These are phyloP conservation scores for Odontamblyopus rebecca DNA, from an alignment of 2,797 vertebrate genomes.

Conservation along the genomic window DNA sequence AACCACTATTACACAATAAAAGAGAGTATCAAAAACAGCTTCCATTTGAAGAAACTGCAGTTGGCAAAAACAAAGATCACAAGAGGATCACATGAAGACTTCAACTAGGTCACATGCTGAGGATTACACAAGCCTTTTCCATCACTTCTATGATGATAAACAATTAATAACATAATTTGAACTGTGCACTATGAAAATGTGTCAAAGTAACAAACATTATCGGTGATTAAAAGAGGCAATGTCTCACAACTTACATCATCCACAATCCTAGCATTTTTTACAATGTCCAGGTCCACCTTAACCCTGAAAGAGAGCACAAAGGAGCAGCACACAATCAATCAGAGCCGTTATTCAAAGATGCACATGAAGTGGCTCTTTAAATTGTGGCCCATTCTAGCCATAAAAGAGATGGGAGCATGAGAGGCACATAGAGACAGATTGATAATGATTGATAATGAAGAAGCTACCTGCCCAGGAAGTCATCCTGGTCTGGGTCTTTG, in stretches of 20 bases:
- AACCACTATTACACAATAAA: conserved; percentile 83
- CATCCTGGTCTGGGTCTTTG: conserved; percentile 94
- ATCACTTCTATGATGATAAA: conserved; percentile 13
- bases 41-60: not conserved
- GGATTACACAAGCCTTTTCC: conserved; percentile 37
- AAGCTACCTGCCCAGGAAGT: conserved; percentile 93
- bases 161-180: conserved; percentile 13
- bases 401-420: conserved; percentile 42
- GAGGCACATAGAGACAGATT: conserved; percentile 51
- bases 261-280: conserved; percentile 82
- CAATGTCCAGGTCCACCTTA: conserved; percentile 89
- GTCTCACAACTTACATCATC: conserved; percentile 82
- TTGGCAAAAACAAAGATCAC: conserved; percentile 46
- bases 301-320: conserved; percentile 72
- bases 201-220: not conserved
- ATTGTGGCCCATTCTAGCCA: conserved; percentile 9
- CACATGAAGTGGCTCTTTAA: conserved; percentile 9
- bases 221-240: not conserved
- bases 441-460: conserved; percentile 51
- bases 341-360: conserved; percentile 5
- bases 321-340: conserved; percentile 17
- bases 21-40: conserved; percentile 26
- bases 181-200: not conserved
- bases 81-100: conserved; percentile 43
- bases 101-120: conserved; percentile 49